Evolutionary conservation across 1,140 invertebrate species (phyloP), one percentile per base, ranked within the genome.

Genomic region (Papilio polyxenes): DNA sequence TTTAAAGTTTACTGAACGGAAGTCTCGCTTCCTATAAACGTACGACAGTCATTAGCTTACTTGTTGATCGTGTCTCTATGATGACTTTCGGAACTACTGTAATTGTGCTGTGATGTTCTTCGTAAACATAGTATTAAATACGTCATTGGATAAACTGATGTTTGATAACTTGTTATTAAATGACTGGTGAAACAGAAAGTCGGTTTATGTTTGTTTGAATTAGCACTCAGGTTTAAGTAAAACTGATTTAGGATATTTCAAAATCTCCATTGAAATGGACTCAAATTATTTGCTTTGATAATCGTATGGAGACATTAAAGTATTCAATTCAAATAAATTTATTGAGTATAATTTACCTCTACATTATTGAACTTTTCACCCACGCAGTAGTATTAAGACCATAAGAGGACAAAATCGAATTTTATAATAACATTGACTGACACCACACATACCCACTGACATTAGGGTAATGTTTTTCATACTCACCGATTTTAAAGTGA

Each of bases 81-180:
- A 91, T 89, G 89, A 89, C 83, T 89, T 87, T 87, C 87, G 88
- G 86, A 88, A 88, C 86, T 87, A 48, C 31, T 81, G 86, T 84
- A 85, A 89, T 91, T 90, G 89, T 75, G 76, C 82, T 79, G 72
- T 84, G 85, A 84, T 85, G 75, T 44, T 65, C 77, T 65, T 6
- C 69, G 40, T 69, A 65, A 69, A 65, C 44, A 15, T 40, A 20
- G 23, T 44, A 13, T 40, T 62, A 78, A 17, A 40, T n/a, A 69
- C 49, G 56, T 56, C 53, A 78, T 37, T 4, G 15, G 51, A 62
- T 59, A 69, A 69, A 37, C 17, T 48, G 59, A 49, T 80, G 53
- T 74, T 82, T 80, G 81, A 83, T 81, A 79, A 56, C 40, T 40
- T 83, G 48, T 81, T 79, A 85, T 83, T 83, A 85, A 51, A 49